Percentiles rank a stretch among this genome's conserved stretches.
phyloP scores from a whole-genome alignment of 2,888 invertebrate species.

The Coecobrya sp. region DNA sequence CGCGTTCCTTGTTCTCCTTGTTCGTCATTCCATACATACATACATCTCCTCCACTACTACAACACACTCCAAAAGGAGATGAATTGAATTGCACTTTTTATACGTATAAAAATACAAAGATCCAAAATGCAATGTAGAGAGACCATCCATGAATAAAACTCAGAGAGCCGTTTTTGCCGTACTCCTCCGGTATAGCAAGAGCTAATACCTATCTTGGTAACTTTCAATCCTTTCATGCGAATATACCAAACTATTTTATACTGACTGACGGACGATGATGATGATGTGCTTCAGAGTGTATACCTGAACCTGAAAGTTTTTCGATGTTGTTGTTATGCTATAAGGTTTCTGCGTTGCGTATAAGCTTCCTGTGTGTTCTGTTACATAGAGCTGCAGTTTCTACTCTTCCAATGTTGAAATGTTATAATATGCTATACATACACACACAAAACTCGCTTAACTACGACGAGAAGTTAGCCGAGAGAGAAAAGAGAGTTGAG shows the following conservation, averaged over 20 bases:
- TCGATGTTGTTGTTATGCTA: slow-evolving; percentile 27
- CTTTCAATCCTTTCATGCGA: background rate
- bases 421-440: no score
- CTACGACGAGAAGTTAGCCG: background rate
- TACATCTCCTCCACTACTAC: background rate
- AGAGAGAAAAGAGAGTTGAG: slow-evolving; percentile 38
- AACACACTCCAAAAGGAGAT: slow-evolving; percentile 13
- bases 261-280: background rate
- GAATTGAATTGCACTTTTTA: slow-evolving; percentile 35
- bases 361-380: slow-evolving; percentile 28
- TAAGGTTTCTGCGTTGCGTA: background rate
- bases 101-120: no score
- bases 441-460: slow-evolving; percentile 17
- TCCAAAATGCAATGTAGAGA: background rate
- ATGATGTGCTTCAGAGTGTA: background rate
- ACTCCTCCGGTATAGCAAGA: background rate
- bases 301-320: slow-evolving; percentile 21
- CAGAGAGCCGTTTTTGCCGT: background rate
- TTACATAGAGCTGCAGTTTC: no score
- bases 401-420: no score
- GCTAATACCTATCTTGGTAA: background rate
- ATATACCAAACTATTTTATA: background rate
- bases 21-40: background rate
- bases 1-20: slow-evolving; percentile 32
- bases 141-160: background rate